These are phyloP conservation scores for Murina feae DNA, from an alignment of 2,113 vertebrate genomes.

Conservation along the genomic window DNA sequence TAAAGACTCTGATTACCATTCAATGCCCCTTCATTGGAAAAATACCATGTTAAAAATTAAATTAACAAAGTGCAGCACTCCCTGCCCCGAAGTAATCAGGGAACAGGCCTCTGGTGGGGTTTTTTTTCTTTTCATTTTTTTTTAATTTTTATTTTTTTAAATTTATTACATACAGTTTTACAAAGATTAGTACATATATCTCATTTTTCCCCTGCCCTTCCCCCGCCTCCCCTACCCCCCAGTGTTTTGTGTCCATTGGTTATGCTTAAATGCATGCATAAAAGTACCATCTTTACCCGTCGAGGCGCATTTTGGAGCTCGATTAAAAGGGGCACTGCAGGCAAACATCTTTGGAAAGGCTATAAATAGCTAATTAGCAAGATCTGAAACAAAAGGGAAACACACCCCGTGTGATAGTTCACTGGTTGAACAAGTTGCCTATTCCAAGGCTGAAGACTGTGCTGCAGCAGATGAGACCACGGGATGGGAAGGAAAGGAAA, in stretches of 20 bases:
- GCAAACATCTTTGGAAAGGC: slow-evolving; percentile 51
- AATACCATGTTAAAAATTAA: slow-evolving; percentile 13
- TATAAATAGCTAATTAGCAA: slow-evolving; percentile 55
- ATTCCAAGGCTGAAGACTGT: slow-evolving; percentile 5
- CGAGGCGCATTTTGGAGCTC: neutral
- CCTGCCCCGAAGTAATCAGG: neutral
- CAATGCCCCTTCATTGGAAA: neutral
- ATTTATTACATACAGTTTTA: too few relatives aligned
- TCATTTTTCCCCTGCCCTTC: too few relatives aligned
- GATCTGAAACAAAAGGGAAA: slow-evolving; percentile 57
- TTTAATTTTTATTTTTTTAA: too few relatives aligned
- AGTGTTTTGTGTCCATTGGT: too few relatives aligned
- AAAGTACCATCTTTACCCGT: too few relatives aligned
- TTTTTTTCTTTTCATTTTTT: too few relatives aligned
- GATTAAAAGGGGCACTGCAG: slow-evolving; percentile 55
- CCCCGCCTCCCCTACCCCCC: too few relatives aligned
- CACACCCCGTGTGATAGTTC: slow-evolving; percentile 42
- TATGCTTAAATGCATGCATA: too few relatives aligned
- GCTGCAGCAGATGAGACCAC: neutral
- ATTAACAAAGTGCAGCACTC: slow-evolving; percentile 7
- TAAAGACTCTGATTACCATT: neutral
- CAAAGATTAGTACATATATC: too few relatives aligned
- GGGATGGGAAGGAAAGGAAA: neutral
- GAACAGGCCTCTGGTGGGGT: neutral
- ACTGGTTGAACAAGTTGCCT: slow-evolving; percentile 53